Conservation (phyloP, 2,888 invertebrate species). For the Drosophila mayaguana region DNA sequence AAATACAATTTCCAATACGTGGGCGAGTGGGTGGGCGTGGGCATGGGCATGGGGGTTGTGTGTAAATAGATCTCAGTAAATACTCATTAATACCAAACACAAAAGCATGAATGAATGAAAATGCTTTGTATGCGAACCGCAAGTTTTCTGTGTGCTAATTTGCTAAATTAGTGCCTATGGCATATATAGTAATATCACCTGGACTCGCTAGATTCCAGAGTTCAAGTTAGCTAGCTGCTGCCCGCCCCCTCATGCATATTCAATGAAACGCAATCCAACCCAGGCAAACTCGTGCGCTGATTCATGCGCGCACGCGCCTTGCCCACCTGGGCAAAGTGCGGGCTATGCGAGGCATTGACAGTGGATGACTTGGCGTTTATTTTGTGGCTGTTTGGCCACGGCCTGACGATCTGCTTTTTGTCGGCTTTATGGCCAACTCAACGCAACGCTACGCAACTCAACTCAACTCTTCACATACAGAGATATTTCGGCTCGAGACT, state of each 20-base stretch:
- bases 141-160: conserved; percentile 32
- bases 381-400: conserved; percentile 12
- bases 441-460: conserved; percentile 13
- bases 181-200: conserved; percentile 26
- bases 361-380: conserved; percentile 59
- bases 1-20: conserved; percentile 1
- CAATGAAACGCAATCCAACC: conserved; percentile 23
- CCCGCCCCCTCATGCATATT: conserved; percentile 24
- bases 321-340: conserved; percentile 40
- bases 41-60: conserved; percentile 2
- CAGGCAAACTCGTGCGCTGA: conserved; percentile 32
- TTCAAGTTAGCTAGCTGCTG: conserved; percentile 26
- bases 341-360: conserved; percentile 39
- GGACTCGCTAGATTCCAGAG: conserved; percentile 24
- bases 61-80: conserved; percentile 28
- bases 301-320: conserved; percentile 67
- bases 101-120: conserved; percentile 35
- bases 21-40: conserved; percentile 19
- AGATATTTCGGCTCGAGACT: conserved; percentile 45
- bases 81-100: conserved; percentile 6
- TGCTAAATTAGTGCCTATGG: conserved; percentile 23
- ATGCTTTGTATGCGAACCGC: conserved; percentile 26
- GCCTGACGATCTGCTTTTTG: conserved; percentile 51
- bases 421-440: conserved; percentile 30
- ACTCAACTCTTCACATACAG: neutral